Base-by-base conservation (phyloP, 2,888 invertebrate genomes). In the Nymphalis polychloros region DNA sequence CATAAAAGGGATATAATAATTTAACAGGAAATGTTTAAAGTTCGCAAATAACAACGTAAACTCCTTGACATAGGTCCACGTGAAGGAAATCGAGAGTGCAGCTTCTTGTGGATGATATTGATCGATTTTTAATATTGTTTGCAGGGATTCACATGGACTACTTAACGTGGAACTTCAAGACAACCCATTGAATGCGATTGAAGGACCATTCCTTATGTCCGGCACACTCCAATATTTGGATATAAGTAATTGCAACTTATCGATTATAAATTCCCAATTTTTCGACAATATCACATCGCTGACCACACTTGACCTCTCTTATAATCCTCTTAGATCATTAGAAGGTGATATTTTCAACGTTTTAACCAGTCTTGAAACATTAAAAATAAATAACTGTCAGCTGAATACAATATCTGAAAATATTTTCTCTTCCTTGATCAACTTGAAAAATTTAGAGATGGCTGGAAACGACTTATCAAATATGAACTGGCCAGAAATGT, bases 81-180 rank as follows among this genome's bases (percentile, higher is more conserved):
- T 31, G 5, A 31, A 41, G 41, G 41, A 41, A 13, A 41, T 13
- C 13, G 41, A 41, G 41, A 41, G 41, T 4, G 0, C 13, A 3
- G 41, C 41, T 10, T 41, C 41, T 41, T 13, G 13, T 13, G 10
- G 13, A 3, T 41, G 19, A n/a, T 19, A 50, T 50, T 8, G 3
- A 20, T 20, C 23, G 3, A 23, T 10, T 68, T 64, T 67, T 72
- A 68, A 59, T 55, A 27, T 19, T 49, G 49, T 35, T 76, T 76
- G 71, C 94, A 96, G 95, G 77, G 95, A 95, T 80, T 94, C 94
- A 60, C 94, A 94, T 7, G 96, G 96, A 20, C 90, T 96, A 64
- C 93, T 96, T 65, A 94, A 95, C 67, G 89, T 96, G 75, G 95
- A 96, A 79, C 90, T 96, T 7, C 95, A 95, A 81, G 94, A 94